Percentiles rank a stretch among this genome's conserved stretches.
Conservation (phyloP, 2,888 invertebrate species). For the Cephus spinipes region DNA sequence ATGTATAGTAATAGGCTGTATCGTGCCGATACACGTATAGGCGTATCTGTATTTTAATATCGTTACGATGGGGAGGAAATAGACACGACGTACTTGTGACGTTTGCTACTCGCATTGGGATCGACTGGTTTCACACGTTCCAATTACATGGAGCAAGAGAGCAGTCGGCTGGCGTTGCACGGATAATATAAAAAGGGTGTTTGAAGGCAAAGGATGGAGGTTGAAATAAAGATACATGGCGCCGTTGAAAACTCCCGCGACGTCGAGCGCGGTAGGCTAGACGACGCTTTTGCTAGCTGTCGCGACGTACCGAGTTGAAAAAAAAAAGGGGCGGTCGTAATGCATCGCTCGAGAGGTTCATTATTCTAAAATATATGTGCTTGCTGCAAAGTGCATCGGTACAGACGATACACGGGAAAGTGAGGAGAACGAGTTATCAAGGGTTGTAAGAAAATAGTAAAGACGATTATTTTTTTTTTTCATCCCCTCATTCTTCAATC, state of each 20-base stretch:
- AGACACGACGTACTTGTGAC: not conserved
- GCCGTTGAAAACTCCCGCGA: not conserved
- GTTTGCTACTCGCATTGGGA: not conserved
- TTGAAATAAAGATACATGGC: conserved; percentile 20
- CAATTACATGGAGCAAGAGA: not conserved
- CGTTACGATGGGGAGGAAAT: not conserved
- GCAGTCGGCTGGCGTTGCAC: not conserved
- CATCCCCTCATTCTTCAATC: not conserved
- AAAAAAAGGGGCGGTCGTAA: not conserved
- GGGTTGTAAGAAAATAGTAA: not conserved
- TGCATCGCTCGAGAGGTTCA: not conserved
- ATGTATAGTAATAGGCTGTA: not conserved
- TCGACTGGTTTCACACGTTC: not conserved
- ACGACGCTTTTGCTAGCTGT: not conserved
- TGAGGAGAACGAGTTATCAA: not conserved
- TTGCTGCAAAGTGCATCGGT: not conserved
- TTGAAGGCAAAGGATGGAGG: conserved; percentile 15
- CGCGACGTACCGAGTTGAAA: not conserved
- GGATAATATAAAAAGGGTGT: conserved; percentile 15
- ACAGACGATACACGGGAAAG: not conserved
- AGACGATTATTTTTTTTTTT: not conserved
- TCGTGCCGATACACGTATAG: not conserved
- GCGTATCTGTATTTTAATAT: not conserved
- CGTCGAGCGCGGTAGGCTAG: not conserved
- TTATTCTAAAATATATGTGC: not conserved